Conservation (phyloP, 1,140 invertebrate genomes). For the Prorops nasuta region DNA sequence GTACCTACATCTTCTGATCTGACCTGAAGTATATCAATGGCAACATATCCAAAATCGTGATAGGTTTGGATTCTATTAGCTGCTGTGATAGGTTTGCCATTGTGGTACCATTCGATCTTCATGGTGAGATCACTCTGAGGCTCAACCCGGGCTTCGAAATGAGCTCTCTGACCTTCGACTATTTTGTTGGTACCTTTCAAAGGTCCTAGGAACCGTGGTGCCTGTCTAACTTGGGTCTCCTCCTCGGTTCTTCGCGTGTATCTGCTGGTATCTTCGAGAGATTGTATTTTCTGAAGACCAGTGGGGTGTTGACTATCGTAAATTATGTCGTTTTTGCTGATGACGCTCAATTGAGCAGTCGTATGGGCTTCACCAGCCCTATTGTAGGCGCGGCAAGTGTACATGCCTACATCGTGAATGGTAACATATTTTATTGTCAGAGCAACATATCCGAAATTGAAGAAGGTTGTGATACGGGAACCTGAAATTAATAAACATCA, state of each 20-base stretch:
- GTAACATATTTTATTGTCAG: slow-evolving; percentile 93
- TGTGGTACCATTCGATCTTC: slow-evolving; percentile 89
- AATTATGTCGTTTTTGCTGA: slow-evolving; percentile 82
- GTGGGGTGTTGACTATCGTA: slow-evolving; percentile 84
- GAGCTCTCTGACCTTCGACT: slow-evolving; percentile 92
- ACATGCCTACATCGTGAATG: slow-evolving; percentile 86
- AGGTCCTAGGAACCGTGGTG: slow-evolving; percentile 81
- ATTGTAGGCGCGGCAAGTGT: slow-evolving; percentile 88
- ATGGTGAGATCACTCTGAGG: slow-evolving; percentile 88
- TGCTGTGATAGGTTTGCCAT: slow-evolving; percentile 78
- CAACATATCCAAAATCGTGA: slow-evolving; percentile 94
- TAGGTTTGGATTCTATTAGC: slow-evolving; percentile 88
- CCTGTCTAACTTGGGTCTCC: slow-evolving; percentile 72
- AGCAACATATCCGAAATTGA: slow-evolving; percentile 96
- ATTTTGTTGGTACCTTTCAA: slow-evolving; percentile 90
- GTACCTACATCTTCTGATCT: slow-evolving; percentile 81
- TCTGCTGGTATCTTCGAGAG: slow-evolving; percentile 78
- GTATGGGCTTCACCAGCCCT: slow-evolving; percentile 84
- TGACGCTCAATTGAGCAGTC: slow-evolving; percentile 82
- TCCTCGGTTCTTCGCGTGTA: slow-evolving; percentile 68
- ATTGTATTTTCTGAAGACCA: slow-evolving; percentile 85
- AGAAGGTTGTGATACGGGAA: slow-evolving; percentile 91
- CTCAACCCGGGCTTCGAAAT: slow-evolving; percentile 93
- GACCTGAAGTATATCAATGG: slow-evolving; percentile 88
- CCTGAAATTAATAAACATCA: slow-evolving; percentile 47